Base-by-base conservation (phyloP, 2,113 vertebrate species). In the Phyllopteryx taeniolatus region DNA sequence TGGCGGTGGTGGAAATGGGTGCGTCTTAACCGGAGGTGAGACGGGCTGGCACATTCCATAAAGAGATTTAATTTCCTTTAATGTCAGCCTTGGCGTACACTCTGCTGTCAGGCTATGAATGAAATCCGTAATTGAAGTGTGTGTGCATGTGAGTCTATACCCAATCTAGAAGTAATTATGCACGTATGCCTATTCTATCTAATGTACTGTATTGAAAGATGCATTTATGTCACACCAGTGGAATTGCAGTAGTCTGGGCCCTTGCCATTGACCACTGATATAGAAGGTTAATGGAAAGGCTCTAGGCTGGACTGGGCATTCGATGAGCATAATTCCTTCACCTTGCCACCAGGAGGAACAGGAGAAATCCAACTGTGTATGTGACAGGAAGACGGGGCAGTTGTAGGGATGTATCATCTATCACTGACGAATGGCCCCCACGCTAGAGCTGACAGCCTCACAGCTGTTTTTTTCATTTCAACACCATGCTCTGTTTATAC, bases 311-410 rank as follows among this genome's bases (percentile, higher is more conserved):
- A 46, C 61, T 68, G 77, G 71, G 70, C 74, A 71, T 88, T 83
- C 86, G 83, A 88, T 83, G 88, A 82, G 84, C 71, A 86, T 89
- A 87, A 90, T 89, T 88, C 84, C 88, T 87, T 88, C 85, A 90
- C 86, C 89, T 91, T 88, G 84, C 87, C 85, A 89, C 74, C 75
- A 90, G 87, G 87, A 89, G 79, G 75, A 65, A 90, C 79, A 75
- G 80, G 67, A 82, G 72, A 69, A 82, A 86, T 79, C 85, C 80
- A 75, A 84, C 78, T 81, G 83, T 65, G 79, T 78, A 73, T 79
- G 82, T 74, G 77, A 80, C 77, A 56, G 57, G 53, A 9, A 35
- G 74, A 35, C 64, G 20, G 19, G 69, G 78, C 14, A 44, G 67
- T 43, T 20, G 63, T n/a, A 9, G 43, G n/a, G 67, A 83, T 70